These are phyloP conservation scores for Fundulus diaphanus DNA, from an alignment of 2,797 vertebrate genomes.

Conservation along the genomic window DNA sequence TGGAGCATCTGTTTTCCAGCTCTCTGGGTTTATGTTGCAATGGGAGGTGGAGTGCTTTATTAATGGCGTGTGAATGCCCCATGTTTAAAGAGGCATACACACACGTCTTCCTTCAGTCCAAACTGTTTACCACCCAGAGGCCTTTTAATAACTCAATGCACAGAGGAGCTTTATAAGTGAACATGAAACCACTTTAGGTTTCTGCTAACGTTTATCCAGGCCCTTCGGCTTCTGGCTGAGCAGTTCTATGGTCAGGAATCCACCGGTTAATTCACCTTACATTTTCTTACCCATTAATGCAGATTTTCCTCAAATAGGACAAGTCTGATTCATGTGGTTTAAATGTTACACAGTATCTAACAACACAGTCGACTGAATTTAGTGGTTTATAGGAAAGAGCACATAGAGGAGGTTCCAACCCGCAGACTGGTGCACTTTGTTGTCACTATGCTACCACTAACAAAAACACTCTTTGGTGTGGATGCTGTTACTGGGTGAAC, in stretches of 20 bases:
- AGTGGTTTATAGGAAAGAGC: conserved; percentile 1
- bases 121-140: conserved; percentile 59
- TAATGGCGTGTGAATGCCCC: conserved; percentile 23
- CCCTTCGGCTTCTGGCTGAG: conserved; percentile 5
- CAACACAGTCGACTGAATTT: conserved; percentile 14
- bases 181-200: conserved; percentile 59
- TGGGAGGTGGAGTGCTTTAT: conserved; percentile 14
- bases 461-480: too few relatives aligned
- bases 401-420: conserved; percentile 14
- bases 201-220: conserved; percentile 52
- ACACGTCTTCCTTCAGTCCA: conserved; percentile 44
- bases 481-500: too few relatives aligned
- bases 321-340: conserved; percentile 41
- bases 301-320: not conserved
- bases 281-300: not conserved
- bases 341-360: conserved; percentile 29
- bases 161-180: conserved; percentile 50
- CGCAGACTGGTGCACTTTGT: not conserved
- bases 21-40: conserved; percentile 14
- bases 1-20: conserved; percentile 8
- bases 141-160: conserved; percentile 61
- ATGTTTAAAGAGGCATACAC: conserved; percentile 42
- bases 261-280: conserved; percentile 2
- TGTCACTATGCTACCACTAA: not conserved
- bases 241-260: conserved; percentile 13